Evolutionary conservation across 2,797 vertebrate genomes (phyloP), one percentile per base, ranked within the genome.

Genomic region (Phyllotis vaccarum): DNA sequence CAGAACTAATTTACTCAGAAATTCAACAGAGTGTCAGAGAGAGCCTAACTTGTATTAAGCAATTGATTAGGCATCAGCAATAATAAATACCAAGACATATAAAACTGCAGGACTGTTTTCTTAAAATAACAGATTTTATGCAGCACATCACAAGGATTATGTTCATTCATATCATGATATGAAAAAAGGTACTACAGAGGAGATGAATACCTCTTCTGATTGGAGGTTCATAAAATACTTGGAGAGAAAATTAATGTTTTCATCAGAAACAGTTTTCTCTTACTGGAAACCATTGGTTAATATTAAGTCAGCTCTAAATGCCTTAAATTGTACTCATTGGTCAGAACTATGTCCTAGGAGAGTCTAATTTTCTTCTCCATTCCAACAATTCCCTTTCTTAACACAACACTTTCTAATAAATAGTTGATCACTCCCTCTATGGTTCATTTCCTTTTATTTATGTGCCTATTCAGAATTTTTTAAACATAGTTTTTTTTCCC

Each of bases 271-370:
- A 91, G 14, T 31, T 81, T 27, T 83, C 79, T 87, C 68, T 68
- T 93, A 43, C 56, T 90, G n/a, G 31, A 76, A 92, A 90, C 8
- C 46, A 85, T 66, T 40, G 72, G 34, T 54, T 95, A 90, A 66
- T 81, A 83, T 46, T 88, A 86, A 46, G 64, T 80, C 92, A 92
- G 13, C 1, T 89, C 34, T 89, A 91, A 91, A 83, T 91, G 68
- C 0, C 22, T 91, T 74, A 81, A 79, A 91, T 83, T 70, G 74
- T 27, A 58, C 46, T 54, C 13, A 60, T 7, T 93, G 74, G 21
- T 37, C 2, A 91, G 43, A 83, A 6, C 52, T 95, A 76, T 68
- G 13, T 2, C 87, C 11, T 68, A 21, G 29, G 52, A 76, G 16
- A 43, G 8, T 62, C 52, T 80, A 12, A 49, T 83, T 64, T 2